Evolutionary conservation across 2,888 invertebrate genomes (phyloP), one percentile per base, ranked within the genome.

Genomic region (Trypoxylon attenuatum): DNA sequence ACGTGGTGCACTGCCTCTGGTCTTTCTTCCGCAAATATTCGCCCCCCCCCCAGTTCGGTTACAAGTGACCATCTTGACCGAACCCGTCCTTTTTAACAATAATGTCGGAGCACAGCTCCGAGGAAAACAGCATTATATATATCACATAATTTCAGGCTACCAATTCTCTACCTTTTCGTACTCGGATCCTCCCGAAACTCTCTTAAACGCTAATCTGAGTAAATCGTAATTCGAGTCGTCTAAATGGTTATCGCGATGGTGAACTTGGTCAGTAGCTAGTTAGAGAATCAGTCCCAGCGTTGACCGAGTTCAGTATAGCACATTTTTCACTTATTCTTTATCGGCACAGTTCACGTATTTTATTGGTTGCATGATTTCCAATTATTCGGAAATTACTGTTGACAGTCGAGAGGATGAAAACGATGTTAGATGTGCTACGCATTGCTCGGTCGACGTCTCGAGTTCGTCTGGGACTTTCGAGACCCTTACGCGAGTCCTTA

Each of bases 61-160:
- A 22, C 13, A 52, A 25, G 8, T 60, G 59, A 69, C 71, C 66
- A 63, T 70, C 70, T 67, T 41, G 54, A 45, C 75, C 66, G 76
- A 72, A 72, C 69, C 74, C 79, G n/a, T n/a, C n/a, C n/a, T n/a
- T n/a, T n/a, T n/a, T n/a, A 83, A 83, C 82, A 81, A 82, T 75
- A 65, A 55, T 68, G 41, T 76, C 80, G 80, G 80, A 85, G 85
- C 84, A 78, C 84, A 83, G 83, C 85, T 84, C 79, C 82, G 79
- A 80, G 78, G 74, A 80, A 84, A 85, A 85, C 83, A 83, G 79
- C 80, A 68, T 73, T 68, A 69, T 72, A 77, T 80, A 82, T 84
- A 84, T 85, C 84, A 85, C 84, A 85, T 85, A 81, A 82, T 82
- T 82, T 79, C 80, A 73, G 77, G 68, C 76, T 76, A 76, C 76